Base-by-base conservation (phyloP, 2,797 vertebrate genomes). In the Neostethus bicornis region DNA sequence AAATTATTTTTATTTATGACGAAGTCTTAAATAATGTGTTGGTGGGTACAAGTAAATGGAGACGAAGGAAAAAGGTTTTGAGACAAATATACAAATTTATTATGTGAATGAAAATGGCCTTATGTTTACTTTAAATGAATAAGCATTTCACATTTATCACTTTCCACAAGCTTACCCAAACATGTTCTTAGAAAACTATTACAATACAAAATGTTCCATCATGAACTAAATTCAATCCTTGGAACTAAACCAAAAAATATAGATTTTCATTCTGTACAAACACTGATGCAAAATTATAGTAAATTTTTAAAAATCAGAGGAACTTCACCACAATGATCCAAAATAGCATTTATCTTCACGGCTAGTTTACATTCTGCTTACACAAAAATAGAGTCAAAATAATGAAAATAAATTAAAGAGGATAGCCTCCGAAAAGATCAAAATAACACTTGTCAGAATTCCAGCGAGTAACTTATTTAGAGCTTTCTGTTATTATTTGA, bases 401-500 rank as follows among this genome's bases (percentile, higher is more conserved):
- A 14, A n/a, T 31, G 3, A 23, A 32, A 21, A 6, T 4, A 3
- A 25, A 54, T 34, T 32, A 8, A 48, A 1, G 24, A 23, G 31
- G 6, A 42, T 0, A 3, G 2, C 7, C 16, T 24, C 7, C 31
- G 16, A 24, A 16, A n/a, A n/a, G 16, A 4, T 14, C 35, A 11
- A n/a, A 31, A 19, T 23, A 35, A 35, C 34, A 16, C n/a, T n/a
- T n/a, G 14, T 26, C 2, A n/a, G 1, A 37, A n/a, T 21, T 43
- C 13, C 10, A 20, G 20, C 32, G 34, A 44, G 32, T 45, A 49
- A 56, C 56, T 38, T 4, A 53, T 8, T 14, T 23, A 6, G 5
- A 13, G 52, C 28, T 8, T 25, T 41, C 14, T 17, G 4, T 41
- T 64, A 51, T 48, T 16, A 38, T 29, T 35, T n/a, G 1, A 61